Evolutionary conservation across 1,140 invertebrate genomes (phyloP), one percentile per base, ranked within the genome.

Genomic region (Bombus confusus): DNA sequence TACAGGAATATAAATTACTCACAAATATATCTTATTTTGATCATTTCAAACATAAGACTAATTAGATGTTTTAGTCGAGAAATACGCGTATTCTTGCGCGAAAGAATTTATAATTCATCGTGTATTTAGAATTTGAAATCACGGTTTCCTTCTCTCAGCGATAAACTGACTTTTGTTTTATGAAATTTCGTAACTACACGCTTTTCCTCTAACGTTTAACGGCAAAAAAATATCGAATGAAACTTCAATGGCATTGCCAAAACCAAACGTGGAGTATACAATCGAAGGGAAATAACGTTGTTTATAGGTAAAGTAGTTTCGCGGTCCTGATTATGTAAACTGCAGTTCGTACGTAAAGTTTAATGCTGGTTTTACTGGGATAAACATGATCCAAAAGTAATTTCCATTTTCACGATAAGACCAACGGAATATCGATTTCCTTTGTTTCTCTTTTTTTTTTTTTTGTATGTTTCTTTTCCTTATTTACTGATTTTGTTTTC

Each of bases 271-370:
- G 12, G 34, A 18, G 43, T 25, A 52, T 25, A 64, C 72, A 85
- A 85, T 72, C 68, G 75, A 73, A 85, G 52, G 41, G 13, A 37
- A 72, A 57, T 34, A 68, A 62, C 77, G 72, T 80, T 80, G 83
- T 80, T 85, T 85, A 80, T 80, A 62, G 52, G 25, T 15, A 47
- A 72, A 72, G 68, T 69, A 73, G 76, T 73, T 80, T 31, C 64
- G 15, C n/a, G 59, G 0, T 12, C 34, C 39, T 80, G 76, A 73
- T 85, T 85, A 85, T 85, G 83, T 85, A 85, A 85, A 85, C 83
- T 80, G 83, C 83, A 85, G 76, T 85, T 85, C 12, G 39, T 85
- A 41, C 76, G 76, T 73, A 52, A 85, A 85, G 76, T 80, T 85
- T 85, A 85, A 80, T 64, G 83, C 13, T 12, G 39, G 52, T 80